phyloP scores from a whole-genome alignment of 2,797 vertebrate species.

The Pitangus sulphuratus region DNA sequence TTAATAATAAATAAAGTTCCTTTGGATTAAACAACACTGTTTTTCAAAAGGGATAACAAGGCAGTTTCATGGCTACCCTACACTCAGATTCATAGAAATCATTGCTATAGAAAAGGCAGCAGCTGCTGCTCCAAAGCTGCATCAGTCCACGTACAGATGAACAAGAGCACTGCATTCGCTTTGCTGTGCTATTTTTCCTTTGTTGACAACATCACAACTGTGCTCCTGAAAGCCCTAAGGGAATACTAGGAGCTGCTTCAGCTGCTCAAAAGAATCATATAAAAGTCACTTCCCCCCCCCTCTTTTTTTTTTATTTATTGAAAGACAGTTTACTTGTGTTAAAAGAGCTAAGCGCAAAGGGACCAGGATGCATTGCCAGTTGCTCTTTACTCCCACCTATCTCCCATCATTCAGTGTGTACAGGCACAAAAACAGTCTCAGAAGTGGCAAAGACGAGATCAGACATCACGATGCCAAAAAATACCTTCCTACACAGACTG shows the following conservation, averaged over 20 bases:
- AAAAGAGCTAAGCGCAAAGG: background rate
- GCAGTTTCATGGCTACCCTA: background rate
- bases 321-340: slow-evolving; percentile 37
- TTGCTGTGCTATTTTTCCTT: slow-evolving; percentile 3
- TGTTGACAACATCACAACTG: slow-evolving; percentile 15
- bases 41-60: background rate
- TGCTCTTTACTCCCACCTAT: background rate
- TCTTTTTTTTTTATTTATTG: background rate
- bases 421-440: background rate
- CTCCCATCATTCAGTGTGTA: background rate
- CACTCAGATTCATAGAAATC: background rate
- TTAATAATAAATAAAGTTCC: background rate
- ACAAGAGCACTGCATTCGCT: background rate
- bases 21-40: background rate
- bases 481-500: background rate
- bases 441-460: background rate
- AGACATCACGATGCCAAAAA: background rate
- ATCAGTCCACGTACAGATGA: background rate
- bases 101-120: background rate
- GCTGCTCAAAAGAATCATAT: slow-evolving; percentile 34
- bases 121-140: slow-evolving; percentile 1
- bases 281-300: background rate
- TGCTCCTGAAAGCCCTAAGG: background rate
- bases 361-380: background rate
- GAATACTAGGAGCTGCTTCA: slow-evolving; percentile 10